Conservation (phyloP, 2,113 vertebrate species). For the Seriola dumerili region DNA sequence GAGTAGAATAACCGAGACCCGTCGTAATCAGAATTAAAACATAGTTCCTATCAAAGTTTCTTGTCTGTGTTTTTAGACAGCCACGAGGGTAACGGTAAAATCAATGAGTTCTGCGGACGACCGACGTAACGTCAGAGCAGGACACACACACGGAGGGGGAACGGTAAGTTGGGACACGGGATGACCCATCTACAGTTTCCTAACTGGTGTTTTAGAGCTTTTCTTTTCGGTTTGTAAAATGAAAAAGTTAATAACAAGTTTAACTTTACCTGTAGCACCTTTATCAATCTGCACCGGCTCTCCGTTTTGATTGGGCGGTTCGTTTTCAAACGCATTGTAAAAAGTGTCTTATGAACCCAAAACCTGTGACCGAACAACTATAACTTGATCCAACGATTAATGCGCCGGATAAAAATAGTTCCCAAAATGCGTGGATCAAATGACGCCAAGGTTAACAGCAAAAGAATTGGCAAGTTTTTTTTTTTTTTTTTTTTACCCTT, state of each 20-base stretch:
- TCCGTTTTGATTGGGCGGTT: conserved; percentile 5
- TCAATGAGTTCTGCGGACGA: conserved; percentile 68
- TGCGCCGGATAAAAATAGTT: conserved; percentile 23
- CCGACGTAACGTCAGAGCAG: conserved; percentile 26
- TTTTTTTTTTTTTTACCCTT: neutral
- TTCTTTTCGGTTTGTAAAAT: neutral
- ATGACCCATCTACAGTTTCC: neutral
- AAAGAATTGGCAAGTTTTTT: no score
- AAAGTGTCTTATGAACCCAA: neutral
- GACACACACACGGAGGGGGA: conserved; percentile 47
- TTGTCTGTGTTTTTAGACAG: neutral
- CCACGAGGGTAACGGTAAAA: conserved; percentile 15
- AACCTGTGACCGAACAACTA: neutral
- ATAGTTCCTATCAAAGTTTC: neutral
- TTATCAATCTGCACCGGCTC: neutral
- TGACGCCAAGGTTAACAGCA: neutral
- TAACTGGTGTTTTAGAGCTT: neutral
- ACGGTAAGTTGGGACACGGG: conserved; percentile 56
- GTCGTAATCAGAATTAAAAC: accelerated
- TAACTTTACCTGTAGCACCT: neutral
- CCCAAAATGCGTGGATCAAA: neutral
- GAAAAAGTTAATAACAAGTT: neutral
- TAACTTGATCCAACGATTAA: neutral
- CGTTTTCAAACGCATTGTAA: neutral
- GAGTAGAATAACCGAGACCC: neutral